Conservation (phyloP, 2,113 vertebrate genomes). For the Morone chrysops region DNA sequence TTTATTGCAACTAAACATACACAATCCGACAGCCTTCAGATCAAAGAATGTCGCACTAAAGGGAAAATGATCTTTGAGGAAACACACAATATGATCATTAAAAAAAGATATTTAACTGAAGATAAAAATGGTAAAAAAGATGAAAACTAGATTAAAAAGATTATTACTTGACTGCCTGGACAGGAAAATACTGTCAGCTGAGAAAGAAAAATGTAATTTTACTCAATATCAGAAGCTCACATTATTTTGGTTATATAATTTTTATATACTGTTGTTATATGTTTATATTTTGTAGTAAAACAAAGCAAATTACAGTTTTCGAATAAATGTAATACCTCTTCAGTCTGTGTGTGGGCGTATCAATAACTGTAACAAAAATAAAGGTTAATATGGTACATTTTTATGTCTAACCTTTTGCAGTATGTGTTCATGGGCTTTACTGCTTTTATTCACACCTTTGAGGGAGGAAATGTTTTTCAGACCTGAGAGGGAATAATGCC, state of each 20-base stretch:
- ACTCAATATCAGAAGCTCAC: background rate
- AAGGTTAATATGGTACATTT: slow-evolving; percentile 34
- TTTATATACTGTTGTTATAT: background rate
- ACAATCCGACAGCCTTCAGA: background rate
- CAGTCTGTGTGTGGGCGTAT: background rate
- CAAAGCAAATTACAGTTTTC: background rate
- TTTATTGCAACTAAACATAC: background rate
- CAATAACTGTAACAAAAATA: background rate
- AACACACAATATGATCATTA: background rate
- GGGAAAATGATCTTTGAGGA: slow-evolving; percentile 5
- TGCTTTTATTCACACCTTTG: slow-evolving; percentile 26
- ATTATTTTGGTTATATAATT: background rate
- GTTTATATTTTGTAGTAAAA: background rate
- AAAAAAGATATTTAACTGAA: background rate
- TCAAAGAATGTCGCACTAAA: slow-evolving; percentile 17
- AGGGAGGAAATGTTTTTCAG: slow-evolving; percentile 2
- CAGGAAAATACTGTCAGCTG: background rate
- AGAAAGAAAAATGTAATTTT: slow-evolving; percentile 17
- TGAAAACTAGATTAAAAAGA: background rate
- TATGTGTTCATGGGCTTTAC: background rate
- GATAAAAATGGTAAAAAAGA: slow-evolving; percentile 46
- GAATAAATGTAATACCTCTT: background rate
- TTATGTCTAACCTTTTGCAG: slow-evolving; percentile 35
- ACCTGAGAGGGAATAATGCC: slow-evolving; percentile 10
- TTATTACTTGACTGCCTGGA: slow-evolving; percentile 19